Conservation (phyloP, 2,797 vertebrate genomes). For the Taenioides sp. region DNA sequence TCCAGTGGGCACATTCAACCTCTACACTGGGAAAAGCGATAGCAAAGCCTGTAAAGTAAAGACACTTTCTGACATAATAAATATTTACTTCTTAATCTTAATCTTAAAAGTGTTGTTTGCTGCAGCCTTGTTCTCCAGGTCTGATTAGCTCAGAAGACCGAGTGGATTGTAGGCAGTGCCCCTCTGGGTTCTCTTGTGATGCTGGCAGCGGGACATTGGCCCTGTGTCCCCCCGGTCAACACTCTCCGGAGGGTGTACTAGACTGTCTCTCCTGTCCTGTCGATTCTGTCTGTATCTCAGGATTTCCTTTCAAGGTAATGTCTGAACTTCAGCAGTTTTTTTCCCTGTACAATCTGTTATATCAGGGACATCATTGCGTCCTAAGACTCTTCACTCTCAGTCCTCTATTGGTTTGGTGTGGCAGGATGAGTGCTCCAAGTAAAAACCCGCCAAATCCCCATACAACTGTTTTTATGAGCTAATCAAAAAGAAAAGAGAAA, state of each 20-base stretch:
- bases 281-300: conserved; percentile 76
- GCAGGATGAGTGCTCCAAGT: no score
- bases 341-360: not conserved
- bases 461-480: no score
- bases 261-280: conserved; percentile 79
- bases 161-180: conserved; percentile 80
- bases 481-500: no score
- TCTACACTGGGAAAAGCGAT: conserved; percentile 68
- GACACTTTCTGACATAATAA: not conserved
- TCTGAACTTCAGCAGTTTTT: not conserved
- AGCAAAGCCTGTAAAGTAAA: conserved; percentile 81
- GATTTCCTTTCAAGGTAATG: conserved; percentile 76
- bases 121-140: conserved; percentile 80
- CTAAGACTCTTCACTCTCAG: no score
- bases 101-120: conserved; percentile 8
- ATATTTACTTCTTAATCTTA: not conserved
- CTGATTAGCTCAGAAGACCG: conserved; percentile 81
- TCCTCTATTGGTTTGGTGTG: no score
- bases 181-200: conserved; percentile 81
- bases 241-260: conserved; percentile 80
- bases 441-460: no score
- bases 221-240: conserved; percentile 77
- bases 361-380: no score
- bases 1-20: conserved; percentile 77
- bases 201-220: conserved; percentile 55